Evolutionary conservation across 2,888 invertebrate species (phyloP).

Genomic region (Clanis bilineata): DNA sequence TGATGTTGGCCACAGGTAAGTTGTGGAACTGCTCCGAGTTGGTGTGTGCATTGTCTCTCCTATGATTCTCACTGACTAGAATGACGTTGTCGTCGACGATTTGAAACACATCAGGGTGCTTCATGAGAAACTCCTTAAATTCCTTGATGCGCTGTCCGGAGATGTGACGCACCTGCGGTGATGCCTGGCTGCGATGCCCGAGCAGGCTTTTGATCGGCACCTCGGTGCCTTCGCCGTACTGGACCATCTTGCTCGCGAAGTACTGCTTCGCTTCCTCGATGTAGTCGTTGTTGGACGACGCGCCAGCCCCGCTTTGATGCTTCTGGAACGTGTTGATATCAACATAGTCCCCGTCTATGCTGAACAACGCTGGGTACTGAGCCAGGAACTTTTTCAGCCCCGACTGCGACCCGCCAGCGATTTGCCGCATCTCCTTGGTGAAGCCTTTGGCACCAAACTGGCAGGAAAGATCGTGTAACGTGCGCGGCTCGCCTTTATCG

Average conservation of each 20-base stretch:
- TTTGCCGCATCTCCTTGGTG: conserved; percentile 99
- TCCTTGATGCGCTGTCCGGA: conserved; percentile 97
- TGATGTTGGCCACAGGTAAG: conserved; percentile 89
- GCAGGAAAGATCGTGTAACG: conserved; percentile 98
- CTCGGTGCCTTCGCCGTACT: conserved; percentile 97
- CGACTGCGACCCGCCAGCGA: conserved; percentile 97
- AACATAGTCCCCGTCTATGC: conserved; percentile 96
- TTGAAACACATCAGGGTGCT: conserved; percentile 92
- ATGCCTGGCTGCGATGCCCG: conserved; percentile 97
- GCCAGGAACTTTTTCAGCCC: conserved; percentile 98
- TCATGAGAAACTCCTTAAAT: conserved; percentile 93
- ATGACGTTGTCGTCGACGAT: conserved; percentile 93
- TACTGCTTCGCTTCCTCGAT: conserved; percentile 98
- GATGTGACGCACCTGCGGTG: conserved; percentile 97
- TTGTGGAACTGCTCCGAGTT: conserved; percentile 86
- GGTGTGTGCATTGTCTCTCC: conserved; percentile 85
- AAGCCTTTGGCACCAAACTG: conserved; percentile 99
- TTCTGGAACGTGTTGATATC: conserved; percentile 91
- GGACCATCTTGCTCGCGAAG: conserved; percentile 96
- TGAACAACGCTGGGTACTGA: conserved; percentile 98
- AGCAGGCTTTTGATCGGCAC: conserved; percentile 98
- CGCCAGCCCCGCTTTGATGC: conserved; percentile 81
- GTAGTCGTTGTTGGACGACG: conserved; percentile 90
- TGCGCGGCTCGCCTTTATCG: conserved; percentile 97
- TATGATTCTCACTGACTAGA: conserved; percentile 86